Percentiles rank a stretch among this genome's conserved stretches.
These are phyloP conservation scores for Sturmia bella DNA, from an alignment of 2,888 invertebrate genomes.

Conservation along the genomic window DNA sequence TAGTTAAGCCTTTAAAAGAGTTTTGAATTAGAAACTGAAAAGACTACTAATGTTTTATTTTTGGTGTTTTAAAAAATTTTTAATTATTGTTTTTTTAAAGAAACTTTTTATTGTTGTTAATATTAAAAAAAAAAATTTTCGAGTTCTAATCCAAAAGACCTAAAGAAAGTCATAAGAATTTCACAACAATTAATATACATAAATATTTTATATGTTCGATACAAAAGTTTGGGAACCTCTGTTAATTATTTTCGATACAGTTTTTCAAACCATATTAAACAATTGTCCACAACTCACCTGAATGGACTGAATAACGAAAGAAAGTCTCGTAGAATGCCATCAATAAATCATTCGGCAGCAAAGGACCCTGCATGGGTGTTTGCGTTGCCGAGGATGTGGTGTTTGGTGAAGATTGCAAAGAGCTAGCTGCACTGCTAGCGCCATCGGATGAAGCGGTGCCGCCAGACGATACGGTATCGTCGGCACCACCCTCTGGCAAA, in stretches of 20 bases:
- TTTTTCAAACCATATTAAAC: background rate
- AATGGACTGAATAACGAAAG: slow-evolving; percentile 77
- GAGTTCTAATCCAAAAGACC: too few species aligned
- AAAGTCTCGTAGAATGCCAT: slow-evolving; percentile 81
- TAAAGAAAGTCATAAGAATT: background rate
- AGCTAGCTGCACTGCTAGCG: slow-evolving; percentile 74
- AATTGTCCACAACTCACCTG: slow-evolving; percentile 75
- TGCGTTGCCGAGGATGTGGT: slow-evolving; percentile 79
- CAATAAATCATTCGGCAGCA: slow-evolving; percentile 79
- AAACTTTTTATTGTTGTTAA: too few species aligned
- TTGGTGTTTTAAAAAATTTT: too few species aligned
- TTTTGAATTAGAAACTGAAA: too few species aligned
- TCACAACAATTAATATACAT: background rate
- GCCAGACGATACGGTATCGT: slow-evolving; percentile 76
- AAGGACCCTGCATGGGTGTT: slow-evolving; percentile 78
- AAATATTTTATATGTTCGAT: background rate
- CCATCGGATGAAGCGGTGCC: slow-evolving; percentile 71
- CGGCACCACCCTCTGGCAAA: slow-evolving; percentile 81
- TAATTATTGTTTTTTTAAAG: too few species aligned
- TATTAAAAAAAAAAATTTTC: too few species aligned
- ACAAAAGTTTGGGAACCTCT: slow-evolving; percentile 27
- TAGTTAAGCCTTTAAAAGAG: too few species aligned
- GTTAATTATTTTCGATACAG: slow-evolving; percentile 1
- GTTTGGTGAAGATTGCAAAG: slow-evolving; percentile 79
- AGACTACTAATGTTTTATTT: too few species aligned